These are phyloP conservation scores for Xenentodon cancila DNA, from an alignment of 2,797 vertebrate species.

Conservation along the genomic window DNA sequence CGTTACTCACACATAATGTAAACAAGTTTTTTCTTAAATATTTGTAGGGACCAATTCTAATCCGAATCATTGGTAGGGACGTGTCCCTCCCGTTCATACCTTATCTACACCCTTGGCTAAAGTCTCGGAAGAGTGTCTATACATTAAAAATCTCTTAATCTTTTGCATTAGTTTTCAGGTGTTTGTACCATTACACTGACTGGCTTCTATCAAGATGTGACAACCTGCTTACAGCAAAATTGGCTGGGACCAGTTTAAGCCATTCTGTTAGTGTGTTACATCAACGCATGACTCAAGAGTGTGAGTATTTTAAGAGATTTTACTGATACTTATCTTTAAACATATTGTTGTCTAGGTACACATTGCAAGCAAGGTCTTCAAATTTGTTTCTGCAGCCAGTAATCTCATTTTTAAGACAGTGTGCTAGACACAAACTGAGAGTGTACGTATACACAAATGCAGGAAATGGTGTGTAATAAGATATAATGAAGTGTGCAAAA, in stretches of 20 bases:
- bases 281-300: not conserved
- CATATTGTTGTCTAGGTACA: not conserved
- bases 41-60: too few relatives aligned
- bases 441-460: too few relatives aligned
- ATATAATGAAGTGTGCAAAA: too few relatives aligned
- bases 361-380: too few relatives aligned
- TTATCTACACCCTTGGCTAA: constrained; percentile 9
- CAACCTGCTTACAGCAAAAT: constrained; percentile 17
- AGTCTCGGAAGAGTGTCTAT: constrained; percentile 20
- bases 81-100: too few relatives aligned
- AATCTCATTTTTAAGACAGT: not conserved
- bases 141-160: constrained; percentile 38
- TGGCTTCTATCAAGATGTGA: constrained; percentile 39
- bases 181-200: constrained; percentile 57
- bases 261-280: not conserved
- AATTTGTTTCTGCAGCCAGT: not conserved
- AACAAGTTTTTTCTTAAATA: too few relatives aligned
- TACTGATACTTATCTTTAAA: not conserved
- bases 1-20: too few relatives aligned
- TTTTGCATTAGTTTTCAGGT: constrained; percentile 50
- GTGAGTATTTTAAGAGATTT: not conserved
- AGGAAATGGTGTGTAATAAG: too few relatives aligned
- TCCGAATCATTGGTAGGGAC: too few relatives aligned
- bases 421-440: too few relatives aligned
- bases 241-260: constrained; percentile 8